Base-by-base conservation (phyloP, 2,113 vertebrate species). In the Rhea americana region DNA sequence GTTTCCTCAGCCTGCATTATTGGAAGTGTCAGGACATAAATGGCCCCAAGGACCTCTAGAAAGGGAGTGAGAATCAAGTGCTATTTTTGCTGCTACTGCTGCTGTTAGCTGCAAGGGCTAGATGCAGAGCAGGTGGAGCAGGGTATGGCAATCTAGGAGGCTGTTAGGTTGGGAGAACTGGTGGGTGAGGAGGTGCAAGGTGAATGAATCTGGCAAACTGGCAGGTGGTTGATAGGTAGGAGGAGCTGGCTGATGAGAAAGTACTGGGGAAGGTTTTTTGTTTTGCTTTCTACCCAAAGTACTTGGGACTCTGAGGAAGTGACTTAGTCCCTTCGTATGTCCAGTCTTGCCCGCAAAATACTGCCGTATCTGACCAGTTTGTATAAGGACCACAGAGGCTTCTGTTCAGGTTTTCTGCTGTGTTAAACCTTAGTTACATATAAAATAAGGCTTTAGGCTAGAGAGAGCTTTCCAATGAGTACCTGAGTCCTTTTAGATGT, bases 11-110 rank as follows among this genome's bases (percentile, higher is more conserved):
- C 62, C n/a, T 90, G 59, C 45, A 3, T 91, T 95, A 91, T 85
- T 95, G 71, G 63, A 94, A 93, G 89, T 90, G 92, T 92, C 91
- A 94, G 88, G 77, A 84, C 83, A 91, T 94, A 89, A 78, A 56
- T 0, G 11, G 37, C 91, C 83, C 80, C 37, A 25, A 89, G 88
- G 88, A 91, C 78, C 90, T 95, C 91, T 96, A 81, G 32, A 79
- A 87, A 53, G 50, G 25, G 59, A 82, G 78, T 63, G 94, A 92
- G 82, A 95, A 92, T 41, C 30, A 91, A 82, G 59, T 80, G 91
- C 78, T 96, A 61, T 67, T 89, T 94, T 94, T 94, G 67, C 55
- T 90, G 71, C n/a, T 90, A 66, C n/a, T 82, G 55, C 82, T 21
- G 45, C 13, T 6, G 21, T 32, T n/a, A 24, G 43, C 88, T 82